Base-by-base conservation (phyloP, 2,888 invertebrate species). In the Drosophila siamana region DNA sequence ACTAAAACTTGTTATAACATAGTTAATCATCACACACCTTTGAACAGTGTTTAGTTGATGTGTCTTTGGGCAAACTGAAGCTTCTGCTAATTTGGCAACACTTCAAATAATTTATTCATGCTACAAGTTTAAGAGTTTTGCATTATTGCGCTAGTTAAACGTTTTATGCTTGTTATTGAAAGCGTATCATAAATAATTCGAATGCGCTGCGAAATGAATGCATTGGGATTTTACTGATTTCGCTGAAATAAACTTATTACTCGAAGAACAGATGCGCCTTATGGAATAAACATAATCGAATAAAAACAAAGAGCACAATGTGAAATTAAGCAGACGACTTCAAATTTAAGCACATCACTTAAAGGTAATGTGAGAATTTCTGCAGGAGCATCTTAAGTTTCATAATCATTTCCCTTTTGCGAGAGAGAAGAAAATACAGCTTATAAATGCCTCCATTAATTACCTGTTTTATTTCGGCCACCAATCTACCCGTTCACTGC, bases 121-220 rank as follows among this genome's bases (percentile, higher is more conserved):
- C 13, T 38, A 7, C 15, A 2, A 13, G 36, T 15, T 13, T 15
- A 13, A 38, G 15, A 38, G 36, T 38, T 9, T 11, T 30, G 30
- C 30, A 30, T 11, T 30, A 11, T 30, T 30, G 9, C 6, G 36
- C 11, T 11, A 6, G 30, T 30, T 30, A 30, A 15, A 38, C 36
- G 36, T 7, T 38, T 38, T n/a, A 33, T n/a, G 33, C 15, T 7
- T 15, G 7, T 38, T 7, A 38, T 13, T 7, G 6, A 38, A 30
- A 48, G 33, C 7, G 11, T 9, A 48, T 48, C 11, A 30, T 33
- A 33, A 48, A 33, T 48, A 19, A 48, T 48, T 16, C 19, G 16
- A 19, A 7, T 48, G 15, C 16, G 0, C 30, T 33, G 1, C 8
- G 11, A 16, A 16, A 33, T 33, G 0, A 33, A 13, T 38, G 36